A percentile compares a stretch with the other conserved stretches of the same genome.
phyloP scores from a whole-genome alignment of 2,113 vertebrate species.

The Zosterops borbonicus region DNA sequence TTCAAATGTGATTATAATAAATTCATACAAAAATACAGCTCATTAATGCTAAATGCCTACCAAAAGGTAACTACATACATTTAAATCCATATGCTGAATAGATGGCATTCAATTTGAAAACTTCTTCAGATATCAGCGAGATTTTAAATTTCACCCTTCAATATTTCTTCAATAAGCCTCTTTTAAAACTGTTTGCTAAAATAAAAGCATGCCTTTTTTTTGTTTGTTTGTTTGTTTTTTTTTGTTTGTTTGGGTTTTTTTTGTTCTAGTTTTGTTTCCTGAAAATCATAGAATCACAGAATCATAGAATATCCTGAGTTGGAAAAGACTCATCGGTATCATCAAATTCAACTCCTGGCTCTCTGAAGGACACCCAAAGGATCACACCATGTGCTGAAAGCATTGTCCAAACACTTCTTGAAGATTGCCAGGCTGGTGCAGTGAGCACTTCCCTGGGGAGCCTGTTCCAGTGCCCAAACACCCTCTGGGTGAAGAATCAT shows the following conservation, averaged over 20 bases:
- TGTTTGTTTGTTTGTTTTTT: no score
- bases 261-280: background rate
- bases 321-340: background rate
- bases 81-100: background rate
- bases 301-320: background rate
- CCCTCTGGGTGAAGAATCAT: background rate
- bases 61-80: background rate
- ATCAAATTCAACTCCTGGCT: background rate
- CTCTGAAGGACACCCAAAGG: background rate
- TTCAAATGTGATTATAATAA: background rate
- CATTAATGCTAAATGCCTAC: background rate
- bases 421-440: accelerated
- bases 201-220: accelerated
- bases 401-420: background rate
- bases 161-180: background rate
- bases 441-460: background rate
- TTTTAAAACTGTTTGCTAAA: background rate
- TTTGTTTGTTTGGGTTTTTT: no score
- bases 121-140: background rate
- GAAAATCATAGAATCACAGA: background rate
- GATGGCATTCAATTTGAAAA: background rate
- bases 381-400: accelerated
- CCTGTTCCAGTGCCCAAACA: accelerated
- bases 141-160: background rate
- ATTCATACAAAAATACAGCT: background rate